A percentile compares a stretch with the other conserved stretches of the same genome.
These are phyloP conservation scores for Panthera uncia DNA, from an alignment of 2,113 vertebrate species.

Conservation along the genomic window DNA sequence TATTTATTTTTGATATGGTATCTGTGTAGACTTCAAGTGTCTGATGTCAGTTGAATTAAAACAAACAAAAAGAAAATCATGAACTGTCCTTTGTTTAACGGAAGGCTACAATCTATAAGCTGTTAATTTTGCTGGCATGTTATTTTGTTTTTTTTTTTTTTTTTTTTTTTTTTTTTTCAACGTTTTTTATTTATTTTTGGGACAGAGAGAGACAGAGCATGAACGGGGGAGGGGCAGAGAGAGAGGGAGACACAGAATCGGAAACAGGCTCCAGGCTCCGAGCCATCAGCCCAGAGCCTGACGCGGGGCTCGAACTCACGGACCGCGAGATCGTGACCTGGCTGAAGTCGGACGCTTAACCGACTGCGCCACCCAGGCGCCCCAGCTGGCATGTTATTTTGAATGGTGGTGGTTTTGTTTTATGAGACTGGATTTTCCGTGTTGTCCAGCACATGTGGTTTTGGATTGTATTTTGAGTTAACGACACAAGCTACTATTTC, in stretches of 20 bases:
- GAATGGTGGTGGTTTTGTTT: constrained; percentile 27
- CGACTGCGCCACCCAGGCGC: too few species aligned
- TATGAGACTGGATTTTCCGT: constrained; percentile 34
- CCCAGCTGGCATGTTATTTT: constrained; percentile 41
- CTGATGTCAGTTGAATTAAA: constrained; percentile 13
- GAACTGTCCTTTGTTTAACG: not conserved
- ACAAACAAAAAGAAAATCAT: constrained; percentile 9
- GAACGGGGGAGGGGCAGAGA: too few species aligned
- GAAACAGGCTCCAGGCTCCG: too few species aligned
- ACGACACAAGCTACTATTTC: constrained; percentile 16
- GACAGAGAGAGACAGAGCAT: too few species aligned
- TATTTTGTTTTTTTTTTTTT: too few species aligned
- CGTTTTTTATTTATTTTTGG: too few species aligned
- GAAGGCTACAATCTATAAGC: not conserved
- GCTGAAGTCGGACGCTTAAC: too few species aligned
- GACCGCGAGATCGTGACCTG: too few species aligned
- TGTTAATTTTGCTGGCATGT: constrained; percentile 46
- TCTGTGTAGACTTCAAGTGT: constrained; percentile 5
- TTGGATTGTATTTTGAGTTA: constrained; percentile 40
- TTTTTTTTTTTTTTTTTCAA: too few species aligned
- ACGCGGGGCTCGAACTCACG: too few species aligned
- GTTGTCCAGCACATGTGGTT: constrained; percentile 1
- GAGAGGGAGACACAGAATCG: too few species aligned
- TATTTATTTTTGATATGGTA: constrained; percentile 45
- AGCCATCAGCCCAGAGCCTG: too few species aligned